phyloP scores from a whole-genome alignment of 2,113 vertebrate genomes.

The Mystacornis crossleyi region DNA sequence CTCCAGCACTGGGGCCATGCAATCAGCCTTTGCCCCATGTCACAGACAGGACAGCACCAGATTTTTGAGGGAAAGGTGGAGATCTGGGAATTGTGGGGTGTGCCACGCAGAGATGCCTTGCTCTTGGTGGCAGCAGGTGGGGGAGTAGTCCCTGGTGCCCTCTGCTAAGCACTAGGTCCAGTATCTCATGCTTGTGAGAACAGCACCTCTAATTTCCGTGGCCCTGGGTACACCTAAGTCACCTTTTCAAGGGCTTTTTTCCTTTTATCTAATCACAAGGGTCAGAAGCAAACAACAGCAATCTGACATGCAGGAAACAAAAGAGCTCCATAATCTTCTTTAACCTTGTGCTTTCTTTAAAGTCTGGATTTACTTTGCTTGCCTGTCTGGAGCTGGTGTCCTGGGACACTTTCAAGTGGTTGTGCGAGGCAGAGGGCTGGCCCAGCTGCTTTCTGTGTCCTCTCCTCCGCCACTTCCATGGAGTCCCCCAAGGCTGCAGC shows the following conservation, averaged over 20 bases:
- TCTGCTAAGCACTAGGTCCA: not conserved
- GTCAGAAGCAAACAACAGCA: conserved; percentile 13
- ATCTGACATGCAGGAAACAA: rapidly evolving
- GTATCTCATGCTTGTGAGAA: not conserved
- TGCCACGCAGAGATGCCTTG: not conserved
- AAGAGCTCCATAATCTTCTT: not conserved
- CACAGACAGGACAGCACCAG: not conserved
- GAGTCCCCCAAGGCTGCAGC: not conserved
- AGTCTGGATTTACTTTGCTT: not conserved
- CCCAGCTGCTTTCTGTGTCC: not conserved
- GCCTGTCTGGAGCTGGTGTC: not conserved
- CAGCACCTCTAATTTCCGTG: not conserved
- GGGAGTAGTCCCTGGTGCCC: not conserved
- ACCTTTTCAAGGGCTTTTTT: conserved; percentile 22
- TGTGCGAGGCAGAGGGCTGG: not conserved
- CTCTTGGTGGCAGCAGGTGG: not conserved
- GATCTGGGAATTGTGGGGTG: not conserved
- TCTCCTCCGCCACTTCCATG: not conserved
- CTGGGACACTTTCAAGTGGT: not conserved
- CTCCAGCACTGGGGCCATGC: not conserved
- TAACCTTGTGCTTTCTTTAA: not conserved
- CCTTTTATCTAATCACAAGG: not conserved
- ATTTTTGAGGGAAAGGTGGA: not conserved
- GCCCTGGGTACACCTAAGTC: not conserved
- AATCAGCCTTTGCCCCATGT: not conserved